These are phyloP conservation scores for Phrynocephalus forsythii DNA, from an alignment of 2,797 vertebrate genomes.

Conservation along the genomic window DNA sequence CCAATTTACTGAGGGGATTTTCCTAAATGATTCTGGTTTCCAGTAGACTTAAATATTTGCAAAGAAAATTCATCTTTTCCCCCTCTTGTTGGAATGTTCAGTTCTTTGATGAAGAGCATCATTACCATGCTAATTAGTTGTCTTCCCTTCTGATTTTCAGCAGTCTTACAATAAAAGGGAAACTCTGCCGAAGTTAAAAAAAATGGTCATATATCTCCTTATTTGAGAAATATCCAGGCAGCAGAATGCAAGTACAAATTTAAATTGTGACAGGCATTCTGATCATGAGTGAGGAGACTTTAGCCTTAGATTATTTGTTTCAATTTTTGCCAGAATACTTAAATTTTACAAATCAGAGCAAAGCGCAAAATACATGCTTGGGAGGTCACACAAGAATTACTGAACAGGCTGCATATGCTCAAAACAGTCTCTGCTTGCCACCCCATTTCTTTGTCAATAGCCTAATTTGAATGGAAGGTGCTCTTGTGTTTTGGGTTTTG, in stretches of 20 bases:
- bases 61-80: neutral
- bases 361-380: no score
- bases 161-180: neutral
- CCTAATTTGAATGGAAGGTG: neutral
- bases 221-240: no score
- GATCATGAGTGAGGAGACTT: no score
- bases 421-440: neutral
- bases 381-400: no score
- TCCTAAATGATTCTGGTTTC: conserved; percentile 18
- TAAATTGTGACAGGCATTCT: no score
- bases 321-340: no score
- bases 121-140: neutral
- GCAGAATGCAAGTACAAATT: no score
- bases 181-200: neutral
- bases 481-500: no score
- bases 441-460: neutral
- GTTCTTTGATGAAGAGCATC: accelerated
- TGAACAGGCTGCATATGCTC: neutral
- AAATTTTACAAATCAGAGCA: no score
- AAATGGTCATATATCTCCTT: neutral
- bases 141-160: neutral
- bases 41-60: neutral
- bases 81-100: neutral
- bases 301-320: no score
- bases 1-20: conserved; percentile 20